These are phyloP conservation scores for Araneus ventricosus DNA, from an alignment of 1,140 invertebrate genomes.

Conservation along the genomic window DNA sequence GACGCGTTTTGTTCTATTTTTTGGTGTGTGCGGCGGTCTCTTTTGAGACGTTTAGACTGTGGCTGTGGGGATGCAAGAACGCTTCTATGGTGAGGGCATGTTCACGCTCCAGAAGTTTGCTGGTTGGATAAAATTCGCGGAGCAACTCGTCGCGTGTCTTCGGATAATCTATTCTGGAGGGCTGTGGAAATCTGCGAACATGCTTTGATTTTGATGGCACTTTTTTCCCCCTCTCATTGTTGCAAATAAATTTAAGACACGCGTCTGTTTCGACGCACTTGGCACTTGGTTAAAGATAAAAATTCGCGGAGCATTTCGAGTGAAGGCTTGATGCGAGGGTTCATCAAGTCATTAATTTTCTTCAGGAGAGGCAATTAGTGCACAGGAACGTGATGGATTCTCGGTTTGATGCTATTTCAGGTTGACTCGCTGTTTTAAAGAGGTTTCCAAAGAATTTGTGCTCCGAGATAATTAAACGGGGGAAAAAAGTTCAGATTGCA, in stretches of 20 bases:
- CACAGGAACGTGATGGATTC: background rate
- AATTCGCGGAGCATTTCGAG: conserved; percentile 10
- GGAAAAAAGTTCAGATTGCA: background rate
- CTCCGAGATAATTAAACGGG: background rate
- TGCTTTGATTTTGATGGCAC: conserved; percentile 24
- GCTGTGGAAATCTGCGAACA: conserved; percentile 20
- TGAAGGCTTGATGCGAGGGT: conserved; percentile 53
- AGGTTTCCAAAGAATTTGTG: background rate
- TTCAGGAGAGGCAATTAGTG: conserved; percentile 63
- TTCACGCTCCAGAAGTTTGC: conserved; percentile 49
- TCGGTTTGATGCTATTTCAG: background rate
- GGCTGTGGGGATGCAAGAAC: conserved; percentile 65
- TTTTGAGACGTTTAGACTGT: conserved; percentile 42
- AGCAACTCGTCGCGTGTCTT: conserved; percentile 58
- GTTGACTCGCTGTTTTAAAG: background rate
- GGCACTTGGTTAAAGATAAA: conserved; percentile 60
- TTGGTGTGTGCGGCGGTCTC: conserved; percentile 52
- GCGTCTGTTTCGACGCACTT: conserved; percentile 73
- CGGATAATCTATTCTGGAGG: conserved; percentile 64
- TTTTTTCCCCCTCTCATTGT: conserved; percentile 1
- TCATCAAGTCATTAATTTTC: conserved; percentile 73
- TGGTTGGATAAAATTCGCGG: conserved; percentile 13
- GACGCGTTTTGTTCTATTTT: conserved; percentile 45
- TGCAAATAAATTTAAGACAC: conserved; percentile 58
- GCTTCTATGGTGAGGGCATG: conserved; percentile 49